Evolutionary conservation across 2,797 vertebrate genomes (phyloP), one percentile per base, ranked within the genome.

Genomic region (Pseudochirops cupreus): DNA sequence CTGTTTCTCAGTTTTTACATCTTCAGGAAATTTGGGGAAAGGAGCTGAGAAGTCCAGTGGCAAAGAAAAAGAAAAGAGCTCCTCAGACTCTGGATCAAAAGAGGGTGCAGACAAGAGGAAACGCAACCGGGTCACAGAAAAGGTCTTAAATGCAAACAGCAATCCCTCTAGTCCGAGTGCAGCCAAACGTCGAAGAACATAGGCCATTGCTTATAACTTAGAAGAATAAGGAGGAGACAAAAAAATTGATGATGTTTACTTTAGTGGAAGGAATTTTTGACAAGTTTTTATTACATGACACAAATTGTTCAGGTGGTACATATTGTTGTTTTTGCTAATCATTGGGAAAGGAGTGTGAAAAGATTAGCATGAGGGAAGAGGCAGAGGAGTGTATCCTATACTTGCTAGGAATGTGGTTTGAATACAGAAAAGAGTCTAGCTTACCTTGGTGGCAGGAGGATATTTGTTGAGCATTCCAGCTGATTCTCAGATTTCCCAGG

Each of bases 131-230:
- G 99, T 98, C 95, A 99, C 99, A 1, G 99, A 99, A 97, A 99
- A 99, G 97, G 99, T 99, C 57, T 98, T 99, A 92, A 99, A 98
- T 1, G 98, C 99, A 33, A 99, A 99, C 98, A 99, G 99, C 96
- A 99, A 99, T 94, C 99, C 99, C 29, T 99, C 99, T 96, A 99
- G 99, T 91, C 99, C 99, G 4, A 99, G 99, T 0, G 99, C 99
- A 3, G 99, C 98, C 95, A 99, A 99, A 96, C 98, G 99, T 46
- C 99, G 99, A 95, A 98, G 99, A 52, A 99, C 99, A 0, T 99
- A 99, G n/a, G 67, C n/a, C n/a, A 2, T 82, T 46, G 18, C 67
- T 82, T 9, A 39, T 82, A 82, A 46, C 67, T 82, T 82, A 46
- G 18, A 74, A 39, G 57, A 82, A 52, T 31, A n/a, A 95, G 96